phyloP scores from a whole-genome alignment of 2,113 vertebrate genomes.

The Gallinago media region DNA sequence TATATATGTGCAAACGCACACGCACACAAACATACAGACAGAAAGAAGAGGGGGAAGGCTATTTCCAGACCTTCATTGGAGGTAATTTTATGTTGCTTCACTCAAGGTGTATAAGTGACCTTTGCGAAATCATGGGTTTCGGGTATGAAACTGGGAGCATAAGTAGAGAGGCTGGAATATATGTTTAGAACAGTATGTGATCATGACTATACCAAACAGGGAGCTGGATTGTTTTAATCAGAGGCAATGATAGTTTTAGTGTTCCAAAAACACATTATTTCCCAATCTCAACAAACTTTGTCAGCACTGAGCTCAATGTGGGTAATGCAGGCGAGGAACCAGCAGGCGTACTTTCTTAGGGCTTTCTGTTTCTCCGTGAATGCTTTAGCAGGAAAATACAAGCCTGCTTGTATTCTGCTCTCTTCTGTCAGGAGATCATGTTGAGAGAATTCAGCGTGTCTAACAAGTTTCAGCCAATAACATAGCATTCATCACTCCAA shows the following conservation, averaged over 20 bases:
- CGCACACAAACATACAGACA: conserved; percentile 28
- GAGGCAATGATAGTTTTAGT: conserved; percentile 66
- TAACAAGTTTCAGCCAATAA: conserved; percentile 12
- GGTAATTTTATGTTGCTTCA: conserved; percentile 76
- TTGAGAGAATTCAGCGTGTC: neutral
- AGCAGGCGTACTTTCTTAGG: neutral
- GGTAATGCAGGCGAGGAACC: neutral
- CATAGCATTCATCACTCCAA: conserved; percentile 22
- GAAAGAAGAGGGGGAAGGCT: conserved; percentile 13
- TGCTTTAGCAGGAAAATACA: conserved; percentile 35
- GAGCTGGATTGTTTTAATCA: conserved; percentile 68
- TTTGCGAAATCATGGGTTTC: conserved; percentile 77
- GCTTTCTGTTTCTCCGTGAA: neutral
- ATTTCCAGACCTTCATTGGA: conserved; percentile 54
- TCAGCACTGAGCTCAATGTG: neutral
- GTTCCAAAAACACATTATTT: conserved; percentile 61
- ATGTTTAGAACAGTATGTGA: conserved; percentile 62
- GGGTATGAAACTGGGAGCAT: conserved; percentile 47
- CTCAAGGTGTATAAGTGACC: conserved; percentile 72
- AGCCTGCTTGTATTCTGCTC: neutral
- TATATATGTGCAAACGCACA: neutral
- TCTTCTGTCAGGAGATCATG: conserved; percentile 30
- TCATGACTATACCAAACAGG: conserved; percentile 65
- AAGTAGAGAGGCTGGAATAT: conserved; percentile 66
- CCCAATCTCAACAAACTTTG: conserved; percentile 18